A percentile compares a stretch with the other conserved stretches of the same genome.
Conservation (phyloP, 2,888 invertebrate species). For the Ligdia adustata region DNA sequence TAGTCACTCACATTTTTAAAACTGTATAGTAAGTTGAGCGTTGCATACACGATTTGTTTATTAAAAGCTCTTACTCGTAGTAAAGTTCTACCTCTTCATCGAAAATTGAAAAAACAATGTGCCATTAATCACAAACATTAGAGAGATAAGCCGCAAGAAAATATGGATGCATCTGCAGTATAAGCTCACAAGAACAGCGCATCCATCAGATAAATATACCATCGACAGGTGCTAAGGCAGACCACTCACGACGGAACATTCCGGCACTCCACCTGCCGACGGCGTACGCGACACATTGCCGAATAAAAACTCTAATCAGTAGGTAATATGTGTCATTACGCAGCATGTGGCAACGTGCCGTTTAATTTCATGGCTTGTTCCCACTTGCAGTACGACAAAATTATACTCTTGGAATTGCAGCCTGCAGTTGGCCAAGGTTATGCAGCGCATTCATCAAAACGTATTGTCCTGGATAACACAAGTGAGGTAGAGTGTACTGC, state of each 20-base stretch:
- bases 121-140: too few relatives aligned
- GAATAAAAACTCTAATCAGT: conserved; percentile 60
- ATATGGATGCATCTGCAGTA: conserved; percentile 8
- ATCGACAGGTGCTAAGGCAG: conserved; percentile 44
- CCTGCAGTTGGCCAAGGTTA: conserved; percentile 36
- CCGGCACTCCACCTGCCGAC: conserved; percentile 39
- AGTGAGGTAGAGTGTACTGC: conserved; percentile 5
- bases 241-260: conserved; percentile 40
- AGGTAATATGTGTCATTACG: conserved; percentile 37
- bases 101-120: too few relatives aligned
- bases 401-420: conserved; percentile 34
- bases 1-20: too few relatives aligned
- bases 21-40: too few relatives aligned
- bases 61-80: too few relatives aligned
- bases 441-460: conserved; percentile 26
- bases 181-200: conserved; percentile 19
- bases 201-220: conserved; percentile 33
- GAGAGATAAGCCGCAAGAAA: neutral
- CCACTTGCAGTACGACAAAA: conserved; percentile 35
- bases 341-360: conserved; percentile 43
- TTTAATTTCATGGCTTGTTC: conserved; percentile 51
- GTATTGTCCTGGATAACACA: conserved; percentile 20
- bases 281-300: conserved; percentile 43
- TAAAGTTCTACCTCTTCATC: too few relatives aligned
- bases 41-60: too few relatives aligned